A percentile compares a stretch with the other conserved stretches of the same genome.
Conservation (phyloP, 2,797 vertebrate species). For the Coreius guichenoti region DNA sequence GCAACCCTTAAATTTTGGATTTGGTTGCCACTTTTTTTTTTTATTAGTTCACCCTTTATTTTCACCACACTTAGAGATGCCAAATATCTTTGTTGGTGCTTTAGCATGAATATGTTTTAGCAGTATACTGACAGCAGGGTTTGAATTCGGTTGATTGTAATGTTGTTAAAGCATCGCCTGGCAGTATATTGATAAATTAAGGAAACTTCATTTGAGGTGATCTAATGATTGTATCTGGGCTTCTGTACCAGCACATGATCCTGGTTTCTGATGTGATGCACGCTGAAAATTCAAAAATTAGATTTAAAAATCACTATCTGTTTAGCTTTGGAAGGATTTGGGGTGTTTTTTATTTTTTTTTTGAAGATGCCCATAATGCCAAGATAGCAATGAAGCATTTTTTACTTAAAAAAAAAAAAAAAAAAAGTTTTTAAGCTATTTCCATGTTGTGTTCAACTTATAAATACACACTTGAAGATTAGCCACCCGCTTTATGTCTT, state of each 20-base stretch:
- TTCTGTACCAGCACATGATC: conserved; percentile 15
- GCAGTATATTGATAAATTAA: neutral
- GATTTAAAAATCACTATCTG: neutral
- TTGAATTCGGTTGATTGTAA: neutral
- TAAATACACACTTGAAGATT: neutral
- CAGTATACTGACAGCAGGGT: conserved; percentile 1
- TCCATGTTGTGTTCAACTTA: neutral
- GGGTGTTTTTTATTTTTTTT: conserved; percentile 10
- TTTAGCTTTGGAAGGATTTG: neutral
- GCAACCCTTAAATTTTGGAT: neutral
- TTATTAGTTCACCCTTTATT: neutral
- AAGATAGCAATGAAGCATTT: neutral
- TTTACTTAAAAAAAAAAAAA: neutral
- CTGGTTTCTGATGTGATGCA: neutral
- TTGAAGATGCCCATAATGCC: neutral
- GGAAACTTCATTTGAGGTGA: neutral
- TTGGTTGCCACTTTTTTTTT: neutral
- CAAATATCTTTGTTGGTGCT: conserved; percentile 52
- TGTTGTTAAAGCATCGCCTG: neutral
- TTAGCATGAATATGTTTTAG: neutral
- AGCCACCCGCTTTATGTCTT: neutral
- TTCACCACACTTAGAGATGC: conserved; percentile 16
- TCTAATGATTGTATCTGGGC: neutral
- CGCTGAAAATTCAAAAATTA: neutral
- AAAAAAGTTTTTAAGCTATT: neutral